A percentile compares a stretch with the other conserved stretches of the same genome.
Evolutionary conservation across 2,888 invertebrate genomes (phyloP).

Genomic region (Cephus sareptanus): DNA sequence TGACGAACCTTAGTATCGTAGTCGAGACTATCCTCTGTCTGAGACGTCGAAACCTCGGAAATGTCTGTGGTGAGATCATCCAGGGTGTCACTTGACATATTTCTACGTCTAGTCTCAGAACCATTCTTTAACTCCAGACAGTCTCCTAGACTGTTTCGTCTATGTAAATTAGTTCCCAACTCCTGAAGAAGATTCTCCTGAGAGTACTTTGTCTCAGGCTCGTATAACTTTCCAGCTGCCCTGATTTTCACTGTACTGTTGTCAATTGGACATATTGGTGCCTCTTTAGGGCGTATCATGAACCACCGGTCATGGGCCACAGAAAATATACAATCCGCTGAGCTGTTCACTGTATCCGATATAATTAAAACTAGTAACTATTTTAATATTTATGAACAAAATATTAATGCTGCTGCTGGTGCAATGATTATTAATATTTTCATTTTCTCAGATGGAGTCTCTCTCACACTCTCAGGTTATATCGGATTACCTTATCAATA

Average conservation of each 20-base stretch:
- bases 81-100: not conserved
- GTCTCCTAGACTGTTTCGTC: slow-evolving; percentile 9
- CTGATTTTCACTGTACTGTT: slow-evolving; percentile 59
- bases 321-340: slow-evolving; percentile 57
- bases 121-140: slow-evolving; percentile 6
- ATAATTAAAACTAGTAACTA: not conserved
- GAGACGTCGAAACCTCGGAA: slow-evolving; percentile 8
- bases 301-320: slow-evolving; percentile 56
- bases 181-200: slow-evolving; percentile 31
- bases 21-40: slow-evolving; percentile 11
- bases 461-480: not conserved
- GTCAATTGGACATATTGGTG: slow-evolving; percentile 51
- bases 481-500: not conserved
- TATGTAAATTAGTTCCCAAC: slow-evolving; percentile 11
- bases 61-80: slow-evolving; percentile 5
- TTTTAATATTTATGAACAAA: not conserved
- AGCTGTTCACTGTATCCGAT: slow-evolving; percentile 40
- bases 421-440: not conserved
- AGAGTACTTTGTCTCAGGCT: slow-evolving; percentile 45
- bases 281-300: slow-evolving; percentile 45
- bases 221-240: slow-evolving; percentile 58
- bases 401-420: not conserved
- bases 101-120: not conserved
- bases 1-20: slow-evolving; percentile 29
- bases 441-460: not conserved